A percentile compares a stretch with the other conserved stretches of the same genome.
Evolutionary conservation across 2,888 invertebrate species (phyloP).

Genomic region (Polydesmus complanatus): DNA sequence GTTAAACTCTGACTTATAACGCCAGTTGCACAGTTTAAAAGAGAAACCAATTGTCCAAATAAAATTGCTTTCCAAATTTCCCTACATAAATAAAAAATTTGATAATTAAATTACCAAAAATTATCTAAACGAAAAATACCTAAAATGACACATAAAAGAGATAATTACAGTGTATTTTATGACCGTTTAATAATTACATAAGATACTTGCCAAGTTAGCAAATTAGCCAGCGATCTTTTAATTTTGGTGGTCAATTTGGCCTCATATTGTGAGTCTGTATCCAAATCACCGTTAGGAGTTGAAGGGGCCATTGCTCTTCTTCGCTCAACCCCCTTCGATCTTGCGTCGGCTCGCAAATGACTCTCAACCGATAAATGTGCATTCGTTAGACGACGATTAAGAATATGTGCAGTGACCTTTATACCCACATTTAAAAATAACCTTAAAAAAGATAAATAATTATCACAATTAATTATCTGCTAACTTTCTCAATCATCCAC

Average conservation of each 20-base stretch:
- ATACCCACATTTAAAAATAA: too few species aligned
- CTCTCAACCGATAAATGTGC: too few species aligned
- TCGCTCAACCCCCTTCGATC: too few species aligned
- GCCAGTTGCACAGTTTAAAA: constrained; percentile 62
- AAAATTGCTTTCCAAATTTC: constrained; percentile 57
- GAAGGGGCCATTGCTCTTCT: background rate
- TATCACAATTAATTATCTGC: too few species aligned
- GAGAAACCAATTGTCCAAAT: constrained; percentile 58
- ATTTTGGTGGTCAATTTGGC: background rate
- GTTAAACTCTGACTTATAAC: constrained; percentile 53
- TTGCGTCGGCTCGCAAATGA: too few species aligned
- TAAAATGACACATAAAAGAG: background rate
- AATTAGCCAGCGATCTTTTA: background rate
- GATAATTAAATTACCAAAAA: too few species aligned
- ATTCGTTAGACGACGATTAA: too few species aligned
- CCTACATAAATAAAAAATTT: constrained; percentile 37
- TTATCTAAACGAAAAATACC: background rate
- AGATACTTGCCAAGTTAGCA: background rate
- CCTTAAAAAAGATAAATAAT: too few species aligned
- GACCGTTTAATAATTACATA: too few species aligned
- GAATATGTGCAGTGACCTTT: too few species aligned
- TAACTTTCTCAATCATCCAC: too few species aligned
- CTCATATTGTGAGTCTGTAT: background rate
- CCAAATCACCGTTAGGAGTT: background rate
- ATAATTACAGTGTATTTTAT: background rate